Evolutionary conservation across 2,888 invertebrate species (phyloP).

Genomic region (Selenia dentaria): DNA sequence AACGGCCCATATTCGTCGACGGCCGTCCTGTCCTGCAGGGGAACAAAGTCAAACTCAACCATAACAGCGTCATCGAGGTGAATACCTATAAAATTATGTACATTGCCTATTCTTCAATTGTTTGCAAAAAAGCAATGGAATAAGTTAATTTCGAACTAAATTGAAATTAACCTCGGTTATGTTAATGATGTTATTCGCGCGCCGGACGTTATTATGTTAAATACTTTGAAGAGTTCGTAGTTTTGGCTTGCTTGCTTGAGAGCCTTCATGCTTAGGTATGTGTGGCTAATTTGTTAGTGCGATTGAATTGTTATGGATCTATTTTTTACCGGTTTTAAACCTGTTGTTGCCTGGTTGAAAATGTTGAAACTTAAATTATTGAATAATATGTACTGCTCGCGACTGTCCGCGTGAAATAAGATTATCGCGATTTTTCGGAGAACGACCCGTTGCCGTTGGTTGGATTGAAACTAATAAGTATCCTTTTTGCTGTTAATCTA

Average conservation of each 20-base stretch:
- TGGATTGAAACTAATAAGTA: no score
- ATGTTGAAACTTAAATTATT: no score
- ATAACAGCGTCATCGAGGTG: constrained; percentile 98
- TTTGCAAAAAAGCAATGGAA: constrained; percentile 2
- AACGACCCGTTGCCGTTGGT: no score
- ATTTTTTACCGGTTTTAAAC: background rate
- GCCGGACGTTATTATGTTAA: background rate
- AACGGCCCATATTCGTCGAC: constrained; percentile 97
- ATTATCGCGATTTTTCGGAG: no score
- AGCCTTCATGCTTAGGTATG: background rate
- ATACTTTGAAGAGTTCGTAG: background rate
- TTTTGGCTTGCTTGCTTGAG: constrained; percentile 1
- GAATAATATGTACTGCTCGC: no score
- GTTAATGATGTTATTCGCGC: constrained; percentile 8
- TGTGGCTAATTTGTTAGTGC: background rate
- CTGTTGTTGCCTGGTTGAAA: no score
- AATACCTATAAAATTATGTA: constrained; percentile 8
- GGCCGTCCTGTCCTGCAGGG: constrained; percentile 95
- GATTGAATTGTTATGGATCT: background rate
- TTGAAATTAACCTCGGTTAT: constrained; percentile 8
- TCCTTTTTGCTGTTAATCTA: no score
- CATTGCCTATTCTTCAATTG: constrained; percentile 7
- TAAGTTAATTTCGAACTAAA: constrained; percentile 3
- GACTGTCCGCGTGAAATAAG: no score
- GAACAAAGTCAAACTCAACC: constrained; percentile 94